phyloP scores from a whole-genome alignment of 1,140 invertebrate genomes.

The Ooceraea biroi region DNA sequence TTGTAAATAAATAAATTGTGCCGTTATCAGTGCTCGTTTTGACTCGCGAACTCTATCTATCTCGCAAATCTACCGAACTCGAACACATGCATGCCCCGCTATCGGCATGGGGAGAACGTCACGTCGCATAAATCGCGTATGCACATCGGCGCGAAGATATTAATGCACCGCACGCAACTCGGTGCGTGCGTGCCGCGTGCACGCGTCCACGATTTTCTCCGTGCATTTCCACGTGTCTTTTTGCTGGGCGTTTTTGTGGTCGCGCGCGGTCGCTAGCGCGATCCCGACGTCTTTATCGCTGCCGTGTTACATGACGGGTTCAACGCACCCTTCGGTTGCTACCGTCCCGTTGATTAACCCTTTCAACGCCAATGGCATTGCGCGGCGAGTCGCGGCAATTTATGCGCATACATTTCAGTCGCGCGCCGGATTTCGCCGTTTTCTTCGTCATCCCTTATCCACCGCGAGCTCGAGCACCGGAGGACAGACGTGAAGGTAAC shows the following conservation, averaged over 20 bases:
- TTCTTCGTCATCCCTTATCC: constrained; percentile 57
- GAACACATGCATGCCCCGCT: neutral
- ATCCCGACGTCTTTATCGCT: constrained; percentile 50
- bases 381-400: constrained; percentile 52
- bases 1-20: too few species aligned
- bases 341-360: constrained; percentile 51
- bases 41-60: too few species aligned
- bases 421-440: constrained; percentile 43
- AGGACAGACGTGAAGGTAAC: constrained; percentile 5
- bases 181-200: constrained; percentile 27
- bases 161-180: constrained; percentile 37
- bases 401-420: constrained; percentile 61
- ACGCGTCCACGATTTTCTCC: constrained; percentile 14
- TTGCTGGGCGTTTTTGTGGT: neutral
- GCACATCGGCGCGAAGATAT: constrained; percentile 21
- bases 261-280: neutral
- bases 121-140: constrained; percentile 4
- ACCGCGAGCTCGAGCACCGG: constrained; percentile 15
- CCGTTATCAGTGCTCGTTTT: too few species aligned
- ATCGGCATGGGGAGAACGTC: constrained; percentile 5
- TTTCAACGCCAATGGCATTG: constrained; percentile 50
- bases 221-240: constrained; percentile 35
- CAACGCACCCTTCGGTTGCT: constrained; percentile 33
- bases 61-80: too few species aligned
- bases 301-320: constrained; percentile 20